These are phyloP conservation scores for Neomorphus geoffroyi DNA, from an alignment of 2,797 vertebrate species.

Conservation along the genomic window DNA sequence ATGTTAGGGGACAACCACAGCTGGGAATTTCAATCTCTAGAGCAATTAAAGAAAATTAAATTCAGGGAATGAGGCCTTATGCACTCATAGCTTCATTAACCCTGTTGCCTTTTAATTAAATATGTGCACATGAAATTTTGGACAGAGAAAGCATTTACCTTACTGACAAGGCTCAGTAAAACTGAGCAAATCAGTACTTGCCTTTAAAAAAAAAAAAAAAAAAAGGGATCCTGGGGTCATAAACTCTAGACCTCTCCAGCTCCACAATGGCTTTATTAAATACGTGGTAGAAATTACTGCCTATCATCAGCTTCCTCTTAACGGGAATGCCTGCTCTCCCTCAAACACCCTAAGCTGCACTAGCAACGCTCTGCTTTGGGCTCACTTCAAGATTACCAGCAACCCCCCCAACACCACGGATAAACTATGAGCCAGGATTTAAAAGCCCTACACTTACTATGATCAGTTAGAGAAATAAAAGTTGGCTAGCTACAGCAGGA, in stretches of 20 bases:
- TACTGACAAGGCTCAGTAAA: not conserved
- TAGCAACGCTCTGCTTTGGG: not conserved
- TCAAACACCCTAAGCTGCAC: not conserved
- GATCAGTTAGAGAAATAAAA: conserved; percentile 20
- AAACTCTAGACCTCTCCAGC: not conserved
- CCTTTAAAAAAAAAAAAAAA: not conserved
- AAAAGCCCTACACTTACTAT: not conserved
- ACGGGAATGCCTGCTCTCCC: not conserved
- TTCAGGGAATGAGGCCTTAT: conserved; percentile 62
- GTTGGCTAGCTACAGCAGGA: not conserved
- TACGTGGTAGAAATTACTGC: not conserved
- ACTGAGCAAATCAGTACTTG: not conserved
- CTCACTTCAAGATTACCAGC: not conserved
- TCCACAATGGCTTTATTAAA: not conserved
- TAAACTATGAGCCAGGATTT: not conserved
- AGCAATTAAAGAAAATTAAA: conserved; percentile 76
- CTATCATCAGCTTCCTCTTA: not conserved
- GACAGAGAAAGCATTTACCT: conserved; percentile 25
- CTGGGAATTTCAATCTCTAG: conserved; percentile 60
- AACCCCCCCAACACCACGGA: not conserved
- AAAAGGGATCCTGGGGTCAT: not conserved
- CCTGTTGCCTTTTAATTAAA: conserved; percentile 72
- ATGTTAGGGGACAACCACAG: conserved; percentile 47
- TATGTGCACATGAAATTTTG: conserved; percentile 40
- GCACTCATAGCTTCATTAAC: conserved; percentile 75